Percentiles rank a stretch among this genome's conserved stretches.
Evolutionary conservation across 1,140 invertebrate genomes (phyloP).

Genomic region (Monochamus saltuarius): DNA sequence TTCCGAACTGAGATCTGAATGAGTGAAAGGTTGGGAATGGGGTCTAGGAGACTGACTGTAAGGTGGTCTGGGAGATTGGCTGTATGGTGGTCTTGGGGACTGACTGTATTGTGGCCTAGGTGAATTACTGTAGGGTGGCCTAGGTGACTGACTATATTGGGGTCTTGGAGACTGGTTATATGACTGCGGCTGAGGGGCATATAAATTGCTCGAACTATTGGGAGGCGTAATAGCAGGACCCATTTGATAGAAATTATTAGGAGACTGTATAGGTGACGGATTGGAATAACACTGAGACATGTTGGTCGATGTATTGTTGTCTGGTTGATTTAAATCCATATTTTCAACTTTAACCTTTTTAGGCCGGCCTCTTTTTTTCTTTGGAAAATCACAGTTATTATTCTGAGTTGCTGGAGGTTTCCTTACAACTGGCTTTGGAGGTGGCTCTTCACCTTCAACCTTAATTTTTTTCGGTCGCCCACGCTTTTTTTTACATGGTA

Average conservation of each 20-base stretch:
- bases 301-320: conserved; percentile 44
- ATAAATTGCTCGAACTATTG: conserved; percentile 47
- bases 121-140: conserved; percentile 55
- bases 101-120: conserved; percentile 53
- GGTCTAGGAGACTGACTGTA: conserved; percentile 62
- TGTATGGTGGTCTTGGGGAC: conserved; percentile 61
- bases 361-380: conserved; percentile 81
- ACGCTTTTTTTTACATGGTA: conserved; percentile 82
- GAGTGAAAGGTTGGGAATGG: conserved; percentile 65
- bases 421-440: conserved; percentile 59
- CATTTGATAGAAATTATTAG: conserved; percentile 53
- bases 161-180: conserved; percentile 44
- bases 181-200: conserved; percentile 50
- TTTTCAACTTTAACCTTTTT: conserved; percentile 74
- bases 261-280: conserved; percentile 55
- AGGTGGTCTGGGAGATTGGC: conserved; percentile 59
- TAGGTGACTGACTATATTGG: conserved; percentile 57
- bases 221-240: conserved; percentile 45
- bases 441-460: conserved; percentile 65
- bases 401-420: conserved; percentile 53
- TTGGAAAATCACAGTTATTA: conserved; percentile 63
- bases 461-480: conserved; percentile 86
- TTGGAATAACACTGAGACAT: conserved; percentile 61
- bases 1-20: conserved; percentile 74
- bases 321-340: conserved; percentile 34